Base-by-base conservation (phyloP, 2,113 vertebrate species). In the Zosterops hypoxanthus region DNA sequence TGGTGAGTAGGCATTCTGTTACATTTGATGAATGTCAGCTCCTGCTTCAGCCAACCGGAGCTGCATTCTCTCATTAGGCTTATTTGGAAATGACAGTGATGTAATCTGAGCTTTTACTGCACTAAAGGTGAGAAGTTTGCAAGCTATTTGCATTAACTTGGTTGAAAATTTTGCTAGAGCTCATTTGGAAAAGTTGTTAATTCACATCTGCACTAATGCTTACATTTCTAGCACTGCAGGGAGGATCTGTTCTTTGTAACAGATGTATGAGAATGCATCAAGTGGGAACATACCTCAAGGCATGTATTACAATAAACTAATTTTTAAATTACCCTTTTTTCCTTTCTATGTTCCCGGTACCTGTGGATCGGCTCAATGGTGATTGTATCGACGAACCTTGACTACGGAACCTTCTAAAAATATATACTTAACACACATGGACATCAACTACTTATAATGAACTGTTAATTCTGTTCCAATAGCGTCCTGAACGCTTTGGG, bases 311-410 rank as follows among this genome's bases (percentile, higher is more conserved):
- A 98, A 97, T 98, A 98, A 98, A 98, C 98, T 98, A 98, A 98
- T 98, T 98, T 98, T 98, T 98, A 98, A 99, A 99, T 99, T 99
- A 99, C 99, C 99, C 99, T 99, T 98, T 99, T 99, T 99, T 99
- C 99, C 99, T 99, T 99, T 98, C 98, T 99, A 99, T 99, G 99
- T 99, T 98, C 99, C 99, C 98, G 99, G 99, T 99, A 99, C 99
- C 99, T 99, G 99, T 99, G 99, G 99, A 99, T 98, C 99, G 99
- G 98, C 99, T 99, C 99, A 99, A 98, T 99, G 99, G 98, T 98
- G 99, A 99, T 98, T 98, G 98, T 99, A 98, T 99, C 99, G 97
- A 99, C 99, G 99, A 99, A 99, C 99, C 98, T 98, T 99, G 99
- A 99, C 99, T 99, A 97, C 98, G 99, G 99, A 99, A 98, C 98